phyloP scores from a whole-genome alignment of 2,113 vertebrate species.

The Cacatua alba region DNA sequence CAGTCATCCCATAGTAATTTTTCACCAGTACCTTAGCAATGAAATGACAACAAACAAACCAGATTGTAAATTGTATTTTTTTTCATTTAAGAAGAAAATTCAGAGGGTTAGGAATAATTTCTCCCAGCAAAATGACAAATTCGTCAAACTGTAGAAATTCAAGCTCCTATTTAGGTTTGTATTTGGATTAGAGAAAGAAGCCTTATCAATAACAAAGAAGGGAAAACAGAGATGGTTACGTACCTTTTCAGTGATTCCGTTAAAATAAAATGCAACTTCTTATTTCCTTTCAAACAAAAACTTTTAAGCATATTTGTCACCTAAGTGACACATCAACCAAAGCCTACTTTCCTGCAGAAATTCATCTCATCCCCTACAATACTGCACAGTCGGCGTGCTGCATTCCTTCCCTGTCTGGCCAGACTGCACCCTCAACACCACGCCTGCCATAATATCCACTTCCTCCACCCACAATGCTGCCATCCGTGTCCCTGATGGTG shows the following conservation, averaged over 20 bases:
- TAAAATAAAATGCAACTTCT: neutral
- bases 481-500: fast-evolving
- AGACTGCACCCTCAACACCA: neutral
- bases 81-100: neutral
- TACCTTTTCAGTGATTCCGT: neutral
- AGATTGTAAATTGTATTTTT: neutral
- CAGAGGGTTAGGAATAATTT: neutral
- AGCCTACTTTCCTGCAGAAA: neutral
- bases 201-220: neutral
- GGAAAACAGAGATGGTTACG: neutral
- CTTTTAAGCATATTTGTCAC: neutral
- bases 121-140: neutral
- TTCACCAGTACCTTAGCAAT: neutral
- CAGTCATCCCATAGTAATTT: neutral
- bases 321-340: neutral
- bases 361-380: fast-evolving
- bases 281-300: neutral
- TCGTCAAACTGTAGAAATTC: neutral
- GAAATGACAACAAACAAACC: neutral
- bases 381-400: fast-evolving
- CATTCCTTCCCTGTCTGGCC: fast-evolving
- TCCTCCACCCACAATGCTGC: neutral
- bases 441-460: fast-evolving
- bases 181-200: neutral
- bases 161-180: neutral